Evolutionary conservation across 1,140 invertebrate genomes (phyloP).

Genomic region (Calliphora vicina): DNA sequence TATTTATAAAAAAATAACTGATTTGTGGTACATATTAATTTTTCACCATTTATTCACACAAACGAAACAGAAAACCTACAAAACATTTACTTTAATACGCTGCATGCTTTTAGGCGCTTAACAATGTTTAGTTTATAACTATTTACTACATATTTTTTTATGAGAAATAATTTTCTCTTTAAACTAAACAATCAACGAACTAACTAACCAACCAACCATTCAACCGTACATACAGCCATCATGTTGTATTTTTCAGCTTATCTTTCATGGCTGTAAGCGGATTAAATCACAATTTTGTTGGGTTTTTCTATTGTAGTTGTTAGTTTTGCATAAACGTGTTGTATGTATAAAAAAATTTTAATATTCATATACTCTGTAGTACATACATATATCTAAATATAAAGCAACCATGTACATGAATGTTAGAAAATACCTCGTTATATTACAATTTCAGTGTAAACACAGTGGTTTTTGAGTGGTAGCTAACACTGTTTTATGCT

Average conservation of each 20-base stretch:
- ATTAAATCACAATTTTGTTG: slow-evolving; percentile 5
- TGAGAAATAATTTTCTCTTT: slow-evolving; percentile 1
- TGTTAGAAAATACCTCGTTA: no score
- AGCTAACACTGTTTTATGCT: no score
- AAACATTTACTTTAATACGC: not conserved
- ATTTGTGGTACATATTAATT: not conserved
- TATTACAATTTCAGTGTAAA: no score
- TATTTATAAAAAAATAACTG: no score
- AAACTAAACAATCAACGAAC: not conserved
- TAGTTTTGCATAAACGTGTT: slow-evolving; percentile 8
- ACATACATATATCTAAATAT: no score
- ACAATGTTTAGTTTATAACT: not conserved
- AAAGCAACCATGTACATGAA: no score
- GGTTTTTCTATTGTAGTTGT: not conserved
- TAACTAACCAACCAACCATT: not conserved
- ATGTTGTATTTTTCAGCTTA: not conserved
- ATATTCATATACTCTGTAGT: no score
- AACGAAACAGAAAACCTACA: not conserved
- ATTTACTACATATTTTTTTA: not conserved
- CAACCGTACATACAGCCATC: not conserved
- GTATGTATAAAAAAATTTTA: not conserved
- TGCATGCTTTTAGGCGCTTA: not conserved
- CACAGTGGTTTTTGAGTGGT: no score
- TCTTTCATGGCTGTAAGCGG: slow-evolving; percentile 12
- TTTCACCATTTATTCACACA: not conserved